Percentiles rank a stretch among this genome's conserved stretches.
Evolutionary conservation across 2,888 invertebrate genomes (phyloP).

Genomic region (Eulithis testata): DNA sequence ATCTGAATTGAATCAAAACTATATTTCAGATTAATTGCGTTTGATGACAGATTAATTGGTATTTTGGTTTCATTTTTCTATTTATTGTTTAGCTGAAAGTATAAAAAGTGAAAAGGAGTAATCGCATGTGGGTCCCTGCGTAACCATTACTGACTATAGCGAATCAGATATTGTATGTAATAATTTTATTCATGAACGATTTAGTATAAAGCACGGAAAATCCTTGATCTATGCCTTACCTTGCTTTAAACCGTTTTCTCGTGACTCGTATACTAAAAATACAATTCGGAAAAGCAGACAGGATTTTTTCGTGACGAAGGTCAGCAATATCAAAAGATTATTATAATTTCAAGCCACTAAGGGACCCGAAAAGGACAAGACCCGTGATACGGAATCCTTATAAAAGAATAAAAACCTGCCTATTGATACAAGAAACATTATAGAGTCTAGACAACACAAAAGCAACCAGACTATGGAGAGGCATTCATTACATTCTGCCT

Average conservation of each 20-base stretch:
- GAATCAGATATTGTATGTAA: too few species aligned
- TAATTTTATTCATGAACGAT: not conserved
- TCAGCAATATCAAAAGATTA: constrained; percentile 7
- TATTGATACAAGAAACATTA: constrained; percentile 18
- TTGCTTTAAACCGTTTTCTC: not conserved
- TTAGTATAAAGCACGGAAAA: not conserved
- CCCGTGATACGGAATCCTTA: constrained; percentile 1
- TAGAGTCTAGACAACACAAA: constrained; percentile 27
- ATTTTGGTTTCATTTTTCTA: constrained; percentile 31
- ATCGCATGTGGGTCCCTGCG: constrained; percentile 24
- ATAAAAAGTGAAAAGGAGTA: constrained; percentile 23
- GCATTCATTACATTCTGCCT: constrained; percentile 18
- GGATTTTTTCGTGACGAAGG: constrained; percentile 15
- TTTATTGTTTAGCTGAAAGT: constrained; percentile 26
- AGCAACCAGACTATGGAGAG: constrained; percentile 11
- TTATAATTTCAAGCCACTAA: constrained; percentile 8
- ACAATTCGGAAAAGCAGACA: constrained; percentile 1
- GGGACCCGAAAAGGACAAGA: not conserved
- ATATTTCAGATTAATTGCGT: constrained; percentile 35
- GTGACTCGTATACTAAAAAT: too few species aligned
- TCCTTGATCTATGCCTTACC: not conserved
- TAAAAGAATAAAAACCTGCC: not conserved
- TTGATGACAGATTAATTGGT: constrained; percentile 33
- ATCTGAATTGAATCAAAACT: constrained; percentile 34
- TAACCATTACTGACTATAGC: constrained; percentile 6